Percentiles rank a stretch among this genome's conserved stretches.
phyloP scores from a whole-genome alignment of 37 sponge, comb jelly and placozoan genomes.

The Dysidea cf. avara region DNA sequence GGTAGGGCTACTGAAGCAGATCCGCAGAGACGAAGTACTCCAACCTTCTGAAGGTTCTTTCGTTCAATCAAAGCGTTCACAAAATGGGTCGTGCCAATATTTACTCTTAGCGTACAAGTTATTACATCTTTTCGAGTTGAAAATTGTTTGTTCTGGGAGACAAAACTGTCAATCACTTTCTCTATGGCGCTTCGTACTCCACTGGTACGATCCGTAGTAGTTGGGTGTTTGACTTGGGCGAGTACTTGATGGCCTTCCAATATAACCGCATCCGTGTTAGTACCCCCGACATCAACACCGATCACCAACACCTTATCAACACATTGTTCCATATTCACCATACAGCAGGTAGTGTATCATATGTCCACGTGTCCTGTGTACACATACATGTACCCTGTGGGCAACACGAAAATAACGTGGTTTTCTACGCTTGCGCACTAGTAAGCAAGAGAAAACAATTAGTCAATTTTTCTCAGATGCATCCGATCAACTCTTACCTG shows the following conservation, averaged over 20 bases:
- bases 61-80: slow-evolving; percentile 75
- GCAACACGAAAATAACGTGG: background rate
- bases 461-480: background rate
- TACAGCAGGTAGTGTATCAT: too few relatives aligned
- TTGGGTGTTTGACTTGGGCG: slow-evolving; percentile 47
- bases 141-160: background rate
- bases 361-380: too few relatives aligned
- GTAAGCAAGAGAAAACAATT: background rate
- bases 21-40: slow-evolving; percentile 72
- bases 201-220: slow-evolving; percentile 48
- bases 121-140: background rate
- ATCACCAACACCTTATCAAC: too few relatives aligned
- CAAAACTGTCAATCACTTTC: slow-evolving; percentile 23
- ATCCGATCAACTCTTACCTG: too few relatives aligned
- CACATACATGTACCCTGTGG: too few relatives aligned
- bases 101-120: slow-evolving; percentile 35
- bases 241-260: slow-evolving; percentile 39
- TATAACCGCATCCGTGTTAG: slow-evolving; percentile 82
- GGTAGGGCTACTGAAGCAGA: slow-evolving; percentile 63
- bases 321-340: too few relatives aligned
- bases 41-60: slow-evolving; percentile 47
- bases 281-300: slow-evolving; percentile 90
- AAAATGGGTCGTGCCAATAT: slow-evolving; percentile 90
- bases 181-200: slow-evolving; percentile 54
- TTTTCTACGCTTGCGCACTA: too few relatives aligned